Conservation (phyloP, 2,797 vertebrate species). For the Coluber constrictor region DNA sequence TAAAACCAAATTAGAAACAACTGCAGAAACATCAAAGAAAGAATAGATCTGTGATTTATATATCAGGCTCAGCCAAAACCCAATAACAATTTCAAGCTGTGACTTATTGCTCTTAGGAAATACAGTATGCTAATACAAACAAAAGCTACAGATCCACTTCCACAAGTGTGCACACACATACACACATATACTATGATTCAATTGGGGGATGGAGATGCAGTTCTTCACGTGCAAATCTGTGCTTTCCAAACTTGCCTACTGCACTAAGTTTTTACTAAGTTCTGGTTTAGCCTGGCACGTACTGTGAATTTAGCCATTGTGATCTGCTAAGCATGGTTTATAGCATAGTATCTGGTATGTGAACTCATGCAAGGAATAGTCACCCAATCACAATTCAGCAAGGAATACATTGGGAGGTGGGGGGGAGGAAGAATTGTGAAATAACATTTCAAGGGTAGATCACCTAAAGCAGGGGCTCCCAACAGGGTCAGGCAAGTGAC, state of each 20-base stretch:
- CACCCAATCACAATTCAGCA: neutral
- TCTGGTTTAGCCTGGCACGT: neutral
- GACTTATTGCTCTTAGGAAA: neutral
- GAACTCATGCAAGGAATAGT: neutral
- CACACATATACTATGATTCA: neutral
- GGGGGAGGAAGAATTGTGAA: neutral
- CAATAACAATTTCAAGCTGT: neutral
- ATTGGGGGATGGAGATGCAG: neutral
- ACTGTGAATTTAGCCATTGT: neutral
- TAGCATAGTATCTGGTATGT: neutral
- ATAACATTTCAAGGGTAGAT: neutral
- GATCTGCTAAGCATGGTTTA: neutral
- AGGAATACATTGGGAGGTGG: too few species aligned
- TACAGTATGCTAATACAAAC: neutral
- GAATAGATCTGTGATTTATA: neutral
- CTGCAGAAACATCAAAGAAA: neutral
- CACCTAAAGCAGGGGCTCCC: neutral
- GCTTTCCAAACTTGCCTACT: neutral
- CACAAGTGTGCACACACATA: neutral
- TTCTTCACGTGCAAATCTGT: neutral
- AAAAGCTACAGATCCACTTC: neutral
- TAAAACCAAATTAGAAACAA: neutral
- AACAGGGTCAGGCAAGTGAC: rapidly evolving
- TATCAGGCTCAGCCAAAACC: neutral
- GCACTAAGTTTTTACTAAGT: neutral